phyloP scores from a whole-genome alignment of 2,113 vertebrate genomes.

The Psittacula cyanocephala region DNA sequence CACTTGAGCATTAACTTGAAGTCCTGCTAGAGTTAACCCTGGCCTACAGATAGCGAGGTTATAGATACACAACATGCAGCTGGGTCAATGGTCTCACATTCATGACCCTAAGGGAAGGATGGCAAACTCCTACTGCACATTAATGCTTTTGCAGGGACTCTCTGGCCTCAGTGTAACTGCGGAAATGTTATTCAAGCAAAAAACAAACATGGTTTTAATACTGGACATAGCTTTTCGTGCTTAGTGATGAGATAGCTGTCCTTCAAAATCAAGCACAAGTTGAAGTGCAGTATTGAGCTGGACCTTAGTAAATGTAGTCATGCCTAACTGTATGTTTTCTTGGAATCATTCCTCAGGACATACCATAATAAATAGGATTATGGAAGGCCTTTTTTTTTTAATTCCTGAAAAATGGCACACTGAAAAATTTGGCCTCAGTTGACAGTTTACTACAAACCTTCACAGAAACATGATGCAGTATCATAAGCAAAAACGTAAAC shows the following conservation, averaged over 20 bases:
- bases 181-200: not conserved
- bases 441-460: not conserved
- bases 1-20: not conserved
- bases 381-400: not conserved
- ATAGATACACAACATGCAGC: not conserved
- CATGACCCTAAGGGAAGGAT: not conserved
- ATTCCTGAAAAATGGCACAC: not conserved
- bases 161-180: not conserved
- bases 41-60: not conserved
- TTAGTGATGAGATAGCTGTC: not conserved
- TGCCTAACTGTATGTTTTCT: not conserved
- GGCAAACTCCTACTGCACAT: not conserved
- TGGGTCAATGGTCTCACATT: not conserved
- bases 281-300: not conserved
- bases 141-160: not conserved
- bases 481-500: not conserved
- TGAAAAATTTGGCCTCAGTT: not conserved
- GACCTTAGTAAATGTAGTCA: not conserved
- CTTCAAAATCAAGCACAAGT: not conserved
- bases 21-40: not conserved
- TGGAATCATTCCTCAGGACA: not conserved
- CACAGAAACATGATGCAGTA: not conserved
- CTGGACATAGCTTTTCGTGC: not conserved
- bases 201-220: not conserved
- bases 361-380: not conserved